Evolutionary conservation across 1,140 invertebrate genomes (phyloP).

Genomic region (Cheumatopsyche charites): DNA sequence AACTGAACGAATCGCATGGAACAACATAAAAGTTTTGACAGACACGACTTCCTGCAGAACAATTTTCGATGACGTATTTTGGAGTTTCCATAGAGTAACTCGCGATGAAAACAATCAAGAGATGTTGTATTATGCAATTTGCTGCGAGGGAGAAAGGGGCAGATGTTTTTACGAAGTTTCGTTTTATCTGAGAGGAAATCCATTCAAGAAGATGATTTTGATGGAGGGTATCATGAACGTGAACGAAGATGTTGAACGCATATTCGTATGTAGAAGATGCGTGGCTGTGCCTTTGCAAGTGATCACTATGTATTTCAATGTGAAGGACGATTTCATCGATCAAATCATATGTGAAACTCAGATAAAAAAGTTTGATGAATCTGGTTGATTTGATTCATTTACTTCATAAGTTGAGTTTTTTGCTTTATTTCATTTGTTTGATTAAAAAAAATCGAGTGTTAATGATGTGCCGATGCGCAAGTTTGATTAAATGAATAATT

Average conservation of each 20-base stretch:
- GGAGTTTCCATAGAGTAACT: not conserved
- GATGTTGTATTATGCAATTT: not conserved
- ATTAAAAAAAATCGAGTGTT: too few species aligned
- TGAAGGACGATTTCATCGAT: not conserved
- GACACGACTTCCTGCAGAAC: not conserved
- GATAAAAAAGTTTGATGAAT: constrained; percentile 2
- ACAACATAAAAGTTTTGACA: not conserved
- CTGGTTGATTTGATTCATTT: too few species aligned
- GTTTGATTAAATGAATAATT: too few species aligned
- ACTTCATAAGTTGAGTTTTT: too few species aligned
- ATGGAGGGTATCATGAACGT: constrained; percentile 10
- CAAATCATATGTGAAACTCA: not conserved
- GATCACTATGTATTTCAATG: not conserved
- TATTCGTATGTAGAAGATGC: constrained; percentile 4
- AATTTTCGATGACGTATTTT: not conserved
- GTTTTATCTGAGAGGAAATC: not conserved
- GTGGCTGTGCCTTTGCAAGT: not conserved
- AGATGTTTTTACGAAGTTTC: not conserved
- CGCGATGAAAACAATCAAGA: not conserved
- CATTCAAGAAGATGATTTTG: not conserved
- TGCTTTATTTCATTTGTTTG: too few species aligned
- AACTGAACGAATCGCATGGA: not conserved
- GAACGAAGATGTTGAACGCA: not conserved
- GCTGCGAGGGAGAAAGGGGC: not conserved
- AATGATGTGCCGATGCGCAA: too few species aligned